Base-by-base conservation (phyloP, 2,797 vertebrate species). In the Tokudaia tokunoshimensis region DNA sequence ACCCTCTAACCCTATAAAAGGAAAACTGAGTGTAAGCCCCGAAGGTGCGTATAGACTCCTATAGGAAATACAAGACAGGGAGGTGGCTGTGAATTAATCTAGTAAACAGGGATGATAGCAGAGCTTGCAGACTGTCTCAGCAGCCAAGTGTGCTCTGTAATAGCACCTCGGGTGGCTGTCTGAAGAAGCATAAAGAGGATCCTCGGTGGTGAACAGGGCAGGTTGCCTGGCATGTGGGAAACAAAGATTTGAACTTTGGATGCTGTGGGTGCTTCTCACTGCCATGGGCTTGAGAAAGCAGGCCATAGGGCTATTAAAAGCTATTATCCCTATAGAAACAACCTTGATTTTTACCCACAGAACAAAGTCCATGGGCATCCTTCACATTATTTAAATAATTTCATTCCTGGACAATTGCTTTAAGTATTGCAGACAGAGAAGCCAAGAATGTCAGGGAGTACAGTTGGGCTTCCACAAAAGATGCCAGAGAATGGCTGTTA, bases 341-440 rank as follows among this genome's bases (percentile, higher is more conserved):
- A 29, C 81, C 61, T 82, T 65, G 61, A 61, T 85, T 97, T 97
- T 85, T 92, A 67, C 26, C 65, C 22, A 86, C 37, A 81, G 9
- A 67, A 37, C 86, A 11, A 94, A 91, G 55, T 81, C 55, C n/a
- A 50, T 57, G 52, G 63, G 67, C 34, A 61, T 78, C 22, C 29
- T 95, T 91, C 10, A 9, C 13, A 4, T 86, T 72, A 92, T 59
- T 84, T 31, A 65, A n/a, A 70, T 91, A 85, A 57, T 70, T 81
- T 83, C 4, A 63, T 12, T 59, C 29, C 67, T 34, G 47, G 41
- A 13, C 76, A 76, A 34, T 61, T 44, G 92, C 79, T 80, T 52
- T 59, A 81, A 61, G 44, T 92, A 12, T 52, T 95, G 67, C 12
- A 74, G 70, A 96, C 12, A 74, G 70, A 96, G 85, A 63, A 95